These are phyloP conservation scores for Speoplatyrhinus poulsoni DNA, from an alignment of 2,113 vertebrate genomes.

Conservation along the genomic window DNA sequence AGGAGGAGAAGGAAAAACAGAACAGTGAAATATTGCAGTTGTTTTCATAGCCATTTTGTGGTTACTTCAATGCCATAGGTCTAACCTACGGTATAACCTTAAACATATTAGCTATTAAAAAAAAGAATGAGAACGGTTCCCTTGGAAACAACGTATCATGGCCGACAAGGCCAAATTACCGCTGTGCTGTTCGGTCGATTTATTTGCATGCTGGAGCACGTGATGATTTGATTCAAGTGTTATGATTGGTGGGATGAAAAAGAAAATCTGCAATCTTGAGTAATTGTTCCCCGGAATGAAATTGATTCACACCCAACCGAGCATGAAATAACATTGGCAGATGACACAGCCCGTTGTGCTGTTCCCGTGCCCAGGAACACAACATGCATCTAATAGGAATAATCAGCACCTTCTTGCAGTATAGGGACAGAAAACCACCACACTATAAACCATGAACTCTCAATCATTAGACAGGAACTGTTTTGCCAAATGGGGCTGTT, in stretches of 20 bases:
- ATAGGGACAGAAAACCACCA: not conserved
- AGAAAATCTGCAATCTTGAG: conserved; percentile 72
- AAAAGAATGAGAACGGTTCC: conserved; percentile 20
- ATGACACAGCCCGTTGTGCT: conserved; percentile 73
- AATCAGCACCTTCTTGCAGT: conserved; percentile 71
- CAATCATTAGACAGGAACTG: conserved; percentile 38
- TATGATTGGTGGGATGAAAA: conserved; percentile 64
- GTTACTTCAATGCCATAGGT: no score
- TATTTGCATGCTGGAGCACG: conserved; percentile 57
- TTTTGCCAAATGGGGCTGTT: conserved; percentile 32
- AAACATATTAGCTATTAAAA: no score
- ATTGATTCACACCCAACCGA: conserved; percentile 80
- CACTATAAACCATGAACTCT: conserved; percentile 1
- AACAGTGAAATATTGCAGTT: not conserved
- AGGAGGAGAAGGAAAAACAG: conserved; percentile 29
- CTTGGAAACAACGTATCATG: conserved; percentile 43
- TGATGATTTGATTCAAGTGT: conserved; percentile 74
- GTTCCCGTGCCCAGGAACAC: conserved; percentile 73
- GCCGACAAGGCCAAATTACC: conserved; percentile 43
- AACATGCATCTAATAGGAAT: conserved; percentile 74
- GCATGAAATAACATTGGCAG: conserved; percentile 82
- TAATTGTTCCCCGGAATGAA: conserved; percentile 81
- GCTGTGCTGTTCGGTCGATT: conserved; percentile 42
- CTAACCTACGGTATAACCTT: no score
- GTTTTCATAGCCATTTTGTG: no score